Evolutionary conservation across 2,113 vertebrate genomes (phyloP).

Genomic region (Tretioscincus oriximinensis): DNA sequence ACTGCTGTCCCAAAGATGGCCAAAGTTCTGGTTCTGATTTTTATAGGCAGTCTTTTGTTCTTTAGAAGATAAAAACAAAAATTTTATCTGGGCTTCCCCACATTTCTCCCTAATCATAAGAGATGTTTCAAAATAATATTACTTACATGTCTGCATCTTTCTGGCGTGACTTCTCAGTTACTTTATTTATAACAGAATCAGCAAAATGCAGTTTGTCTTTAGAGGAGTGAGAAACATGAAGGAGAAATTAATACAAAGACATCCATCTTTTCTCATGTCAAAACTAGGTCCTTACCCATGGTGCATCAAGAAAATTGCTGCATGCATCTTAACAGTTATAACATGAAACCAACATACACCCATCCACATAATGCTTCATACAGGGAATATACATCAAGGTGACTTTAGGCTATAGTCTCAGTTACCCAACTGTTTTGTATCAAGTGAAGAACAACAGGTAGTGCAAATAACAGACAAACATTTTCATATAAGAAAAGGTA

Average conservation of each 20-base stretch:
- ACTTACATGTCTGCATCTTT: slow-evolving; percentile 81
- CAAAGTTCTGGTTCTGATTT: no score
- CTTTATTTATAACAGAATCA: slow-evolving; percentile 81
- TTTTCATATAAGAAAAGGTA: no score
- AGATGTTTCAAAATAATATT: background rate
- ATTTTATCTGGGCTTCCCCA: no score
- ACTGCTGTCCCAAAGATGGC: no score
- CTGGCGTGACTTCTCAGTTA: slow-evolving; percentile 79
- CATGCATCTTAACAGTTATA: background rate
- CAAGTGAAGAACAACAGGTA: background rate
- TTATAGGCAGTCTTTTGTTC: no score
- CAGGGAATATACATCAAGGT: background rate
- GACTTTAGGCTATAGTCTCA: background rate
- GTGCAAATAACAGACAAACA: background rate
- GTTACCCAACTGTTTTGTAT: background rate
- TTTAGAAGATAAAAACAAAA: no score
- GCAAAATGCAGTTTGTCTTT: slow-evolving; percentile 78
- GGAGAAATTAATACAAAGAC: background rate
- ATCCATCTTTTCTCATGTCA: background rate
- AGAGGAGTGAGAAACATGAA: slow-evolving; percentile 34
- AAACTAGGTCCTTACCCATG: background rate
- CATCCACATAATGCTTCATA: background rate
- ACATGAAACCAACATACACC: background rate
- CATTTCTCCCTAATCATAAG: background rate
- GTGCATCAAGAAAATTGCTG: background rate